phyloP scores from a whole-genome alignment of 2,113 vertebrate genomes.

The Dicerorhinus sumatrensis region DNA sequence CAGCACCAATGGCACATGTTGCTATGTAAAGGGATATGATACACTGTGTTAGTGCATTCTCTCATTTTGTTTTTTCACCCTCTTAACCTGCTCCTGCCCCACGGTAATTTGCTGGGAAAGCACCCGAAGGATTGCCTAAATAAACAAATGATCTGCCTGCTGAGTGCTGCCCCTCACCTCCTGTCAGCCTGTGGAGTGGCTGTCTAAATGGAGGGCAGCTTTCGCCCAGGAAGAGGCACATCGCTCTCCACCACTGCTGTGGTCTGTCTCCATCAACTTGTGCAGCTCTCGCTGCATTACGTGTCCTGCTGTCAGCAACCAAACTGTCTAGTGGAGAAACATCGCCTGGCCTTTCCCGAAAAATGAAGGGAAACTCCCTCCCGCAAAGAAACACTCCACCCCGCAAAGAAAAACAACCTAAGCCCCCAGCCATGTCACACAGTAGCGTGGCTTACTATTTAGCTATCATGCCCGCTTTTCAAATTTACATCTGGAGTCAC shows the following conservation, averaged over 20 bases:
- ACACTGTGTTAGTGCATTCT: not conserved
- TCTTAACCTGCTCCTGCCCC: not conserved
- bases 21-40: not conserved
- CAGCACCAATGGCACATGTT: rapidly evolving
- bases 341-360: not conserved
- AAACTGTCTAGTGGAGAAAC: conserved; percentile 71
- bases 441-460: conserved; percentile 29
- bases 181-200: conserved; percentile 47
- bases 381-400: conserved; percentile 1
- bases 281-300: conserved; percentile 52
- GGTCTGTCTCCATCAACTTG: conserved; percentile 48
- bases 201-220: not conserved
- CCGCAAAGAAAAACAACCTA: not conserved
- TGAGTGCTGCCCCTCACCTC: not conserved
- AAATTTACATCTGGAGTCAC: conserved; percentile 63
- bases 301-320: conserved; percentile 60
- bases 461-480: conserved; percentile 1
- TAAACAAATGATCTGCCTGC: conserved; percentile 19
- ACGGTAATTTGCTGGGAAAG: not conserved
- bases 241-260: conserved; percentile 43
- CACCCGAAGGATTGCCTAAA: not conserved
- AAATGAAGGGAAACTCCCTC: not conserved
- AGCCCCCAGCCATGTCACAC: not conserved
- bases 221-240: conserved; percentile 72
- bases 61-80: not conserved